Evolutionary conservation across 1,140 invertebrate genomes (phyloP).

Genomic region (Globodera rostochiensis): DNA sequence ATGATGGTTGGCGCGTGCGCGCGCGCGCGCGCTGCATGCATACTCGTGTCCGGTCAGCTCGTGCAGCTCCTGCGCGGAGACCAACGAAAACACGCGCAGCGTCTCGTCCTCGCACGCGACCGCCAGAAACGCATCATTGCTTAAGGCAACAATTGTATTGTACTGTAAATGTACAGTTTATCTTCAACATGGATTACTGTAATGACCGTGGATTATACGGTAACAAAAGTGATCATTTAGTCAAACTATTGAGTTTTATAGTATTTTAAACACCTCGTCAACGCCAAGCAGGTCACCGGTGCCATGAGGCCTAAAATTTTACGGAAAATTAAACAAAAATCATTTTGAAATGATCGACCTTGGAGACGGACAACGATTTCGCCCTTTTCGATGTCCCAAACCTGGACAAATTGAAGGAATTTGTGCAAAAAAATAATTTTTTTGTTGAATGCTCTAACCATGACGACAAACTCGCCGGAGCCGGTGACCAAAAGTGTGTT

Average conservation of each 20-base stretch:
- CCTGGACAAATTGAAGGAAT: neutral
- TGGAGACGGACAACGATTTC: conserved; percentile 34
- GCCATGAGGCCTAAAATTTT: conserved; percentile 57
- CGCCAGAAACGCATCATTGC: conserved; percentile 63
- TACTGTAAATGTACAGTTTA: no score
- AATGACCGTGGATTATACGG: no score
- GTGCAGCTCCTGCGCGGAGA: conserved; percentile 62
- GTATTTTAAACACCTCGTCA: conserved; percentile 49
- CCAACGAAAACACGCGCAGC: conserved; percentile 57
- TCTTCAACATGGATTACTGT: no score
- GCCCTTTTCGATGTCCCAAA: conserved; percentile 58
- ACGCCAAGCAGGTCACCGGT: conserved; percentile 61
- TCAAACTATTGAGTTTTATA: no score
- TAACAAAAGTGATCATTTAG: no score
- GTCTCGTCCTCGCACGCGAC: conserved; percentile 65
- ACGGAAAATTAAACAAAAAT: neutral
- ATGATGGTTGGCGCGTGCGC: no score
- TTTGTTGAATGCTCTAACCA: conserved; percentile 33
- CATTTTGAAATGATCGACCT: conserved; percentile 48
- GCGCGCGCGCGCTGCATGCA: no score
- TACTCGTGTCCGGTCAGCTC: conserved; percentile 40
- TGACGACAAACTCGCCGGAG: conserved; percentile 65
- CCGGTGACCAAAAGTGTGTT: conserved; percentile 62
- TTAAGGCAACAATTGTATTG: conserved; percentile 13
- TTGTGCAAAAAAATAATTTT: neutral